A percentile compares a stretch with the other conserved stretches of the same genome.
These are phyloP conservation scores for Temnothorax nylanderi DNA, from an alignment of 1,140 invertebrate species.

Conservation along the genomic window DNA sequence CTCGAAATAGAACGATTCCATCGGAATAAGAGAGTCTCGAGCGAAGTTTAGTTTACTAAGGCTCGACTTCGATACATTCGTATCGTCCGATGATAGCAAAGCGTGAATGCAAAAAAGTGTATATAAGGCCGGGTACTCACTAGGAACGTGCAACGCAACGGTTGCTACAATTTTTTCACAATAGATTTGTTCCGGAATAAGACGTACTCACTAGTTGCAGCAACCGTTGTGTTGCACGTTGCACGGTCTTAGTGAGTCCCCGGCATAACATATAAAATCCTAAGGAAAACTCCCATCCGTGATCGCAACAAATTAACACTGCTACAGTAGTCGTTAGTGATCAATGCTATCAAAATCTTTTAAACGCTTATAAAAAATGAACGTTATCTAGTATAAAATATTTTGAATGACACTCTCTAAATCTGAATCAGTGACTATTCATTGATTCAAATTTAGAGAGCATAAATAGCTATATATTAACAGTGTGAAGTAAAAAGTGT, in stretches of 20 bases:
- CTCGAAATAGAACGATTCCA: constrained; percentile 56
- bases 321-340: not conserved
- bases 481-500: too few species aligned
- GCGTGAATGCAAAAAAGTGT: not conserved
- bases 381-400: not conserved
- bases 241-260: too few species aligned
- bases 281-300: not conserved
- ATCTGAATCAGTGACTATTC: too few species aligned
- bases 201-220: too few species aligned
- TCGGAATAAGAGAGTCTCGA: constrained; percentile 11
- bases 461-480: too few species aligned
- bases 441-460: too few species aligned
- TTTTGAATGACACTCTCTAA: too few species aligned
- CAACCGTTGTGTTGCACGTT: too few species aligned
- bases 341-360: not conserved
- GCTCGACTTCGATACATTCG: not conserved
- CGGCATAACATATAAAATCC: not conserved
- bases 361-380: not conserved
- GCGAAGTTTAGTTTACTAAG: not conserved
- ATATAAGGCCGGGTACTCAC: too few species aligned
- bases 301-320: not conserved
- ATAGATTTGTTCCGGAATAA: too few species aligned
- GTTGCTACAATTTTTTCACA: too few species aligned
- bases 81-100: not conserved
- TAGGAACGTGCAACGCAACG: too few species aligned